phyloP scores from a whole-genome alignment of 2,113 vertebrate genomes.

The Centropus unirufus region DNA sequence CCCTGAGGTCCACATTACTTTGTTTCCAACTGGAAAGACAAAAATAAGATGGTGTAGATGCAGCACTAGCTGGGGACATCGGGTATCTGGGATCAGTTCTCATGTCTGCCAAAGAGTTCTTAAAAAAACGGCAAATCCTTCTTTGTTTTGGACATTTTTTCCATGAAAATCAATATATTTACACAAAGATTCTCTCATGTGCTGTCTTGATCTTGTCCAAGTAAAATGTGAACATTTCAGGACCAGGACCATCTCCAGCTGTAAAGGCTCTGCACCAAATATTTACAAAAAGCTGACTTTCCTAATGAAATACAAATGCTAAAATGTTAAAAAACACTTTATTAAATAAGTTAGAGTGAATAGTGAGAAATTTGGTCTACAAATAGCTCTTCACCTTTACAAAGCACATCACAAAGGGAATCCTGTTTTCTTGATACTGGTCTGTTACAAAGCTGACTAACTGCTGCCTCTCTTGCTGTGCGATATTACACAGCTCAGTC shows the following conservation, averaged over 20 bases:
- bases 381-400: not conserved
- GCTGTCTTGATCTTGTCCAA: not conserved
- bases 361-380: not conserved
- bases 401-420: not conserved
- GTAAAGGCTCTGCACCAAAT: not conserved
- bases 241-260: not conserved
- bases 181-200: not conserved
- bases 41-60: not conserved
- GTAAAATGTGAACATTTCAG: not conserved
- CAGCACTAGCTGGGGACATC: fast-evolving
- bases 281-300: not conserved
- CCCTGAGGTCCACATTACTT: not conserved
- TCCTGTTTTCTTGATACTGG: not conserved
- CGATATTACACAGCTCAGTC: not conserved
- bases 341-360: not conserved
- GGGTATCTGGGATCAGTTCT: not conserved
- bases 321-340: not conserved
- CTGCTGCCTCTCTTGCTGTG: not conserved
- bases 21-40: not conserved
- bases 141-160: not conserved
- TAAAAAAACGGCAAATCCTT: not conserved
- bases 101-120: not conserved
- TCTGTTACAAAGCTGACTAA: not conserved
- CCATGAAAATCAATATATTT: not conserved
- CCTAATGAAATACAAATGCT: not conserved